phyloP scores from a whole-genome alignment of 1,140 invertebrate species.

The Brachionus angularis region DNA sequence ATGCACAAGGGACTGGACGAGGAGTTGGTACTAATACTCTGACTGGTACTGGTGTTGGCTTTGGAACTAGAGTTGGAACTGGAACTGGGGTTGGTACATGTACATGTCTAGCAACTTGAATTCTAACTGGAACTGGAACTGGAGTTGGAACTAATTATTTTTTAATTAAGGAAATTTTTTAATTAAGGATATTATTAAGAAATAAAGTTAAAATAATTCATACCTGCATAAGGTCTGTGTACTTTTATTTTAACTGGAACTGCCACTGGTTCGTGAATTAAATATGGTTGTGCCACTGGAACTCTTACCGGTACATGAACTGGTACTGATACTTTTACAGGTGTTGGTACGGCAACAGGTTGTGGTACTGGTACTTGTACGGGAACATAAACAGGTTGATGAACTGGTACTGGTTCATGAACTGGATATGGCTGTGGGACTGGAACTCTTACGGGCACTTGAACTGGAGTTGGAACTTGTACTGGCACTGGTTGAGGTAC shows the following conservation, averaged over 20 bases:
- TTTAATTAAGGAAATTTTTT: no score
- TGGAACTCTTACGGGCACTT: no score
- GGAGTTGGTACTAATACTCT: neutral
- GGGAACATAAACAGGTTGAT: neutral
- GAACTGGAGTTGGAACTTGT: neutral
- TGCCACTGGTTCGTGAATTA: neutral
- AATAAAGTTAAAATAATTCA: no score
- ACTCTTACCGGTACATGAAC: neutral
- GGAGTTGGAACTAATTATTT: slow-evolving; percentile 8
- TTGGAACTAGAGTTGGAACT: neutral
- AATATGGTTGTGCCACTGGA: neutral
- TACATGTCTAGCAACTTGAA: neutral
- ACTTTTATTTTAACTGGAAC: slow-evolving; percentile 1
- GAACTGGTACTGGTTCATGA: no score
- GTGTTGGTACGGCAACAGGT: neutral
- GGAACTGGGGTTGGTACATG: slow-evolving; percentile 2
- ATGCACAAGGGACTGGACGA: neutral
- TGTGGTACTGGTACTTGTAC: neutral
- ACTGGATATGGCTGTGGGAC: neutral
- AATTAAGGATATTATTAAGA: no score
- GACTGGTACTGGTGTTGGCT: neutral
- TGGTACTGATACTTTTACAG: neutral
- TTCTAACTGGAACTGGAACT: slow-evolving; percentile 12
- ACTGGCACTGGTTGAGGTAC: neutral
- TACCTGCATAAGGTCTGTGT: neutral